Percentiles rank a stretch among this genome's conserved stretches.
Conservation (phyloP, 2,888 invertebrate species). For the Spicauda simplicius region DNA sequence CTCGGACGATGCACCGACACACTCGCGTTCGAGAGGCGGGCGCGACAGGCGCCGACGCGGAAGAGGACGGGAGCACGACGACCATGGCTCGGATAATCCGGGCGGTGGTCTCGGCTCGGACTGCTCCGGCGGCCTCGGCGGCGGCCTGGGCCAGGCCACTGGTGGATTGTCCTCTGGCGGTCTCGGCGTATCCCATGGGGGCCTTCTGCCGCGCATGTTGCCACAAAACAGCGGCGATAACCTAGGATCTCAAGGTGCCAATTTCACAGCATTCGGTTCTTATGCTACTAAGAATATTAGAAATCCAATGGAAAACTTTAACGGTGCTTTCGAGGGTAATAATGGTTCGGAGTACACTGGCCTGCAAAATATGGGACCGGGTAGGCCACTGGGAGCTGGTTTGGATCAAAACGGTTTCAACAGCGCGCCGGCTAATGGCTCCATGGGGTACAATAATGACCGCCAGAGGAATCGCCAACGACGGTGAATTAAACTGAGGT, state of each 20-base stretch:
- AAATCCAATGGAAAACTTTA: conserved; percentile 52
- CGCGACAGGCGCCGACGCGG: conserved; percentile 75
- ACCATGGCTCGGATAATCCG: conserved; percentile 53
- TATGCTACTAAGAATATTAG: conserved; percentile 69
- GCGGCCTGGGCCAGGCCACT: conserved; percentile 59
- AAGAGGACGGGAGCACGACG: conserved; percentile 71
- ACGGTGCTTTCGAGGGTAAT: conserved; percentile 54
- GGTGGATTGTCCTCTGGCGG: conserved; percentile 72
- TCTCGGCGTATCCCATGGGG: conserved; percentile 74
- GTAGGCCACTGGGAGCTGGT: conserved; percentile 61
- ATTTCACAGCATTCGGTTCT: conserved; percentile 78
- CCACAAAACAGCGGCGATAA: conserved; percentile 64
- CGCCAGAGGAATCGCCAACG: conserved; percentile 81
- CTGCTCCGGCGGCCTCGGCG: conserved; percentile 57
- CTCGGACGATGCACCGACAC: conserved; percentile 49
- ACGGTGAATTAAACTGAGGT: conserved; percentile 79
- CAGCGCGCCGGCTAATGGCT: conserved; percentile 73
- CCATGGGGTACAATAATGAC: conserved; percentile 80
- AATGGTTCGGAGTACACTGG: conserved; percentile 62
- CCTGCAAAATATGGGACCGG: conserved; percentile 69
- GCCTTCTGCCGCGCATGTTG: conserved; percentile 77
- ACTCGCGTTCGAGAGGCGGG: conserved; percentile 59
- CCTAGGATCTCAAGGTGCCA: conserved; percentile 68
- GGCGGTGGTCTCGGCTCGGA: conserved; percentile 51
- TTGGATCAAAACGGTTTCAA: conserved; percentile 59